A percentile compares a stretch with the other conserved stretches of the same genome.
phyloP scores from a whole-genome alignment of 2,888 invertebrate genomes.

The Chouioia cunea region DNA sequence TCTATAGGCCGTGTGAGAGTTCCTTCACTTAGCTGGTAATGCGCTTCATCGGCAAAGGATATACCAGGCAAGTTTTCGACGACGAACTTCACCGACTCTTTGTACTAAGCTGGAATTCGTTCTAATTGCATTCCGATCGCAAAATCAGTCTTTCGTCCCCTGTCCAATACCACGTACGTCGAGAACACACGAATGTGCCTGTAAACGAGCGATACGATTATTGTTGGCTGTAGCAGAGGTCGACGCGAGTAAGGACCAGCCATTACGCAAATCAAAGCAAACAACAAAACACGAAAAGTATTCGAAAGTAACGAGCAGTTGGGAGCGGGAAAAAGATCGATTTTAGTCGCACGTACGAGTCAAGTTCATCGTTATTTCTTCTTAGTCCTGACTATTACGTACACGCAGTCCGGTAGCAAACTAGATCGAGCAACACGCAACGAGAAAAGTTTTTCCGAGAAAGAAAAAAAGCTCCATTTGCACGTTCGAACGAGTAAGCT shows the following conservation, averaged over 20 bases:
- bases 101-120: no score
- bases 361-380: slow-evolving; percentile 31
- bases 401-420: not conserved
- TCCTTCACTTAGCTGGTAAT: no score
- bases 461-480: not conserved
- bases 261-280: not conserved
- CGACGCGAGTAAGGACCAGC: not conserved
- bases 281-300: slow-evolving; percentile 7
- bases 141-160: slow-evolving; percentile 15
- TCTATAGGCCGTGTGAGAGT: no score
- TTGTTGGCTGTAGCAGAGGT: slow-evolving; percentile 5
- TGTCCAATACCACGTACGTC: slow-evolving; percentile 2
- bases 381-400: no score
- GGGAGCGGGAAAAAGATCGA: not conserved
- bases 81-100: no score
- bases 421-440: not conserved
- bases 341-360: not conserved
- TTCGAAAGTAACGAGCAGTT: no score
- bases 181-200: not conserved
- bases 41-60: no score
- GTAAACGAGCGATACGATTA: no score
- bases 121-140: no score
- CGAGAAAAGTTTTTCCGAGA: slow-evolving; percentile 26
- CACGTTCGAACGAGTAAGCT: not conserved
- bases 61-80: no score